Conservation (phyloP, 1,140 invertebrate species). For the Thaumatotibia leucotreta region DNA sequence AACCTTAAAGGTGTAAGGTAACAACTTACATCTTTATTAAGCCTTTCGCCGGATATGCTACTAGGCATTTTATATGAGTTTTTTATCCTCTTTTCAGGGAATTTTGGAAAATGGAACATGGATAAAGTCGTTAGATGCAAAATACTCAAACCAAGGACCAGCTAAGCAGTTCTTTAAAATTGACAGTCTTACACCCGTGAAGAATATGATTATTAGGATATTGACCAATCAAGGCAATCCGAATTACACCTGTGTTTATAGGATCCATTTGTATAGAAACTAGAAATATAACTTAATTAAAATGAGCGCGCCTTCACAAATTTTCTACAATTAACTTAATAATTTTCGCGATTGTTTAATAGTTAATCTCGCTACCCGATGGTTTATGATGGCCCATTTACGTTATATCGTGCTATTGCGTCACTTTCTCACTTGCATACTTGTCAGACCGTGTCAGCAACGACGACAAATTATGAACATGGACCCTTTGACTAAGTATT, state of each 20-base stretch:
- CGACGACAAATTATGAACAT: too few relatives aligned
- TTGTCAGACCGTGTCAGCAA: too few relatives aligned
- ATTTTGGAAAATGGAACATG: constrained; percentile 49
- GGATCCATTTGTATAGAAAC: constrained; percentile 50
- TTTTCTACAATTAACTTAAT: too few relatives aligned
- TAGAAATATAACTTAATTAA: not conserved
- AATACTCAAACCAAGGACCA: constrained; percentile 42
- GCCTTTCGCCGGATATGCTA: too few relatives aligned
- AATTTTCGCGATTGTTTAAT: too few relatives aligned
- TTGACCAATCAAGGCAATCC: constrained; percentile 62
- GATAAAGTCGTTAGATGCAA: constrained; percentile 38
- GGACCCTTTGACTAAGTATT: too few relatives aligned
- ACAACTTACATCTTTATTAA: too few relatives aligned
- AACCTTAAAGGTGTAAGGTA: too few relatives aligned
- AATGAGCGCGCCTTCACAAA: constrained; percentile 14
- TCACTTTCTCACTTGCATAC: too few relatives aligned
- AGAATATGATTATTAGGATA: constrained; percentile 48
- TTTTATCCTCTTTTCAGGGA: constrained; percentile 36
- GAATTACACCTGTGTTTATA: constrained; percentile 64
- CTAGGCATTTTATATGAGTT: not conserved
- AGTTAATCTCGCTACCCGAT: too few relatives aligned
- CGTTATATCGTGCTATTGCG: too few relatives aligned
- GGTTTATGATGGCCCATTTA: too few relatives aligned
- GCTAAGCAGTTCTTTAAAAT: constrained; percentile 59
- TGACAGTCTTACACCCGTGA: constrained; percentile 28